Base-by-base conservation (phyloP, 2,113 vertebrate genomes). In the Clinocottus analis region DNA sequence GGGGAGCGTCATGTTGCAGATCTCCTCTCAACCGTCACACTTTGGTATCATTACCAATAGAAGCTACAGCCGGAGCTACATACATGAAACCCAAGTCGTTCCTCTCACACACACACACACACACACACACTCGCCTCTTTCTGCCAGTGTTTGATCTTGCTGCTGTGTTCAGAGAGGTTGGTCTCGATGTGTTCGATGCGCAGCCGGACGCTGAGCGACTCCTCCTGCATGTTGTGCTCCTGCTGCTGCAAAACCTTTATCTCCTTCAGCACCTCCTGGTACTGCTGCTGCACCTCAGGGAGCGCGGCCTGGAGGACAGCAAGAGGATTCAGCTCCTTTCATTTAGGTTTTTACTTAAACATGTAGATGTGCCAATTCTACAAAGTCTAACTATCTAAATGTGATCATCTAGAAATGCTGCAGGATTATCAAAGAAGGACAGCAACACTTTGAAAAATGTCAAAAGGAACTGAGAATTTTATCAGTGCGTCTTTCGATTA, bases 91-190 rank as follows among this genome's bases (percentile, higher is more conserved):
- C 49, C 9, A 25, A 21, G n/a, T 9, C 16, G 25, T 59, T 4
- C 13, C 17, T 14, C 31, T 39, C 8, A 35, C 23, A 56, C 4
- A 0, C 21, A n/a, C n/a, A n/a, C n/a, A n/a, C n/a, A n/a, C n/a
- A n/a, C n/a, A n/a, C n/a, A n/a, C n/a, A n/a, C n/a, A 62, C 92
- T 58, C 86, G 97, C 98, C 97, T 99, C 97, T 90, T 96, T 98
- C 47, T 98, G 96, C 97, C 97, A 99, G 76, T 98, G 94, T 89
- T 97, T 98, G 58, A 98, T 91, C 91, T 98, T 99, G 51, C 92
- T 94, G 84, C 96, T 96, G 88, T 97, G 95, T 69, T 98, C 95
- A 0, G 92, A 75, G 89, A 98, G 95, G 72, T 93, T 94, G 55
- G 93, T 90, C 9, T 97, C 95, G 0, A 98, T 94, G 71, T 99